phyloP scores from a whole-genome alignment of 1,140 invertebrate genomes.

The Trichonephila clavata region DNA sequence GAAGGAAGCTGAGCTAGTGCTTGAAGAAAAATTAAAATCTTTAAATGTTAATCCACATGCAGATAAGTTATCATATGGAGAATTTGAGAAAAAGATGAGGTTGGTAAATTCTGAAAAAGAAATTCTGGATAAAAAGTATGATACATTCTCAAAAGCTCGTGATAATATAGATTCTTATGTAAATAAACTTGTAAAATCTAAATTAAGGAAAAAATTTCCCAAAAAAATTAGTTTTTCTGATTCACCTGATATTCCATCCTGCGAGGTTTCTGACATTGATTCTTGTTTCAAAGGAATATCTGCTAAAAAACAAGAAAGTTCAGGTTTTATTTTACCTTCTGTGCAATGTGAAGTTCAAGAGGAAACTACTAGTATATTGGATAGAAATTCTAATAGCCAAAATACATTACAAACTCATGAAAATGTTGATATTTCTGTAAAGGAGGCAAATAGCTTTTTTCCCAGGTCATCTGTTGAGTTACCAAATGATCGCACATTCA shows the following conservation, averaged over 20 bases:
- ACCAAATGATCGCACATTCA: background rate
- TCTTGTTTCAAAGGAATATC: background rate
- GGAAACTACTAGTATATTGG: background rate
- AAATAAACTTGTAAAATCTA: background rate
- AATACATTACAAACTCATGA: background rate
- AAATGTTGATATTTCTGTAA: background rate
- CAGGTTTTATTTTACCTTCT: background rate
- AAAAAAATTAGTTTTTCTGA: slow-evolving; percentile 27
- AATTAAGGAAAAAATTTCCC: background rate
- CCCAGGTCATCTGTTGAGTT: background rate
- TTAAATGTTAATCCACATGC: background rate
- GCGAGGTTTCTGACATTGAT: background rate
- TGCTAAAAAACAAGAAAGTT: slow-evolving; percentile 19
- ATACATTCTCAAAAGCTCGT: slow-evolving; percentile 3
- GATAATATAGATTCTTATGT: slow-evolving; percentile 2
- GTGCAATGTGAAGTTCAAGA: background rate
- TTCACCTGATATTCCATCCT: background rate
- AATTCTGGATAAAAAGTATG: background rate
- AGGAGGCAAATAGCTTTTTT: background rate
- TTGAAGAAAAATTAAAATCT: slow-evolving; percentile 55
- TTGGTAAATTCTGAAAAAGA: slow-evolving; percentile 38
- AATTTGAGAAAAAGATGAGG: slow-evolving; percentile 54
- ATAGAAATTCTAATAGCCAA: background rate
- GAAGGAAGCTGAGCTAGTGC: background rate
- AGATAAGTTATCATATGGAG: slow-evolving; percentile 6